These are phyloP conservation scores for Drosophila fulvimacula DNA, from an alignment of 2,888 invertebrate genomes.

Conservation along the genomic window DNA sequence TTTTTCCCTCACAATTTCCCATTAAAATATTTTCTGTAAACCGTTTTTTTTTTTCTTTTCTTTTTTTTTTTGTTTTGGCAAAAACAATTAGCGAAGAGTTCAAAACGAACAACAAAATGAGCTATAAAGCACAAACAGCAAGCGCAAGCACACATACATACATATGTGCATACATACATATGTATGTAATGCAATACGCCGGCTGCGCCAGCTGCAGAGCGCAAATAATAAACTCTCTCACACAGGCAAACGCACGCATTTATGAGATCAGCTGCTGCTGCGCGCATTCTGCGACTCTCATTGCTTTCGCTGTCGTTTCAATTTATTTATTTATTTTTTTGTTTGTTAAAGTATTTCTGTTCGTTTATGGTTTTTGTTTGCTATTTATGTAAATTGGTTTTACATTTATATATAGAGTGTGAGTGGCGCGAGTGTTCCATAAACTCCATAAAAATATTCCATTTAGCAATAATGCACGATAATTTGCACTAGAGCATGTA, in stretches of 20 bases:
- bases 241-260: neutral
- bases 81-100: conserved; percentile 27
- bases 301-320: conserved; percentile 43
- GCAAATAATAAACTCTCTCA: conserved; percentile 8
- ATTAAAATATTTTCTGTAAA: conserved; percentile 10
- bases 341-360: neutral
- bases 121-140: conserved; percentile 1
- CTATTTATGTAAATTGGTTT: neutral
- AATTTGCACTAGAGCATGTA: neutral
- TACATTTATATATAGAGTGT: neutral
- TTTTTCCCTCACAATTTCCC: neutral
- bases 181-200: conserved; percentile 20
- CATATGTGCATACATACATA: neutral
- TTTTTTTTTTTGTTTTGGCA: conserved; percentile 3
- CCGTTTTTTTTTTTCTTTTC: no score
- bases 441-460: neutral
- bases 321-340: conserved; percentile 1
- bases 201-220: conserved; percentile 20
- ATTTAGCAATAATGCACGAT: conserved; percentile 14
- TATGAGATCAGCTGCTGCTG: conserved; percentile 46
- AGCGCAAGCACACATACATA: conserved; percentile 1
- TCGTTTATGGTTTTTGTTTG: neutral
- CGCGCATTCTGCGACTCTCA: conserved; percentile 18
- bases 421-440: neutral
- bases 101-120: conserved; percentile 9